These are phyloP conservation scores for Gerris buenoi DNA, from an alignment of 1,140 invertebrate species.

Conservation along the genomic window DNA sequence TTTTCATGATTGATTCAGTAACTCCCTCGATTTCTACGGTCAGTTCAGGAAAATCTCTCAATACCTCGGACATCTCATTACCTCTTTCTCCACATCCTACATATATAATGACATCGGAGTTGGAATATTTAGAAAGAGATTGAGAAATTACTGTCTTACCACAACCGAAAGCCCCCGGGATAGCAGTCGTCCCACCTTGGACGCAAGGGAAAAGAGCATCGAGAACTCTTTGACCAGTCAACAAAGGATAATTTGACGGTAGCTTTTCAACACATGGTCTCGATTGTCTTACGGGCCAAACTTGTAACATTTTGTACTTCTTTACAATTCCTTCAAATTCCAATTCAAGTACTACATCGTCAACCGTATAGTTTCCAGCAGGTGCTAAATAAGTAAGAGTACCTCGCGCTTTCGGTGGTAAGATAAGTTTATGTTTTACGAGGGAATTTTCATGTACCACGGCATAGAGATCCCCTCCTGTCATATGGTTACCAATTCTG, in stretches of 20 bases:
- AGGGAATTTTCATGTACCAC: constrained; percentile 82
- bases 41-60: constrained; percentile 95
- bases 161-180: constrained; percentile 93
- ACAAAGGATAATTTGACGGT: constrained; percentile 90
- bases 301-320: constrained; percentile 86
- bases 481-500: constrained; percentile 79
- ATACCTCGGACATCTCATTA: constrained; percentile 86
- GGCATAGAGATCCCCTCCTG: constrained; percentile 92
- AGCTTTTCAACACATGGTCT: constrained; percentile 92
- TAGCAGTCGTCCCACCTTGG: constrained; percentile 96
- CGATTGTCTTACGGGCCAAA: constrained; percentile 91
- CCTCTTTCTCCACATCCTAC: constrained; percentile 89
- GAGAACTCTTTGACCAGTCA: constrained; percentile 93
- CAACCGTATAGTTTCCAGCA: constrained; percentile 79
- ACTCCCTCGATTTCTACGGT: constrained; percentile 90
- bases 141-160: constrained; percentile 99
- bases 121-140: constrained; percentile 96
- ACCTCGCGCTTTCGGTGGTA: constrained; percentile 83
- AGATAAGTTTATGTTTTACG: constrained; percentile 87
- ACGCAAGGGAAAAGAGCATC: constrained; percentile 97
- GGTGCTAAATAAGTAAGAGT: constrained; percentile 90
- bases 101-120: constrained; percentile 98
- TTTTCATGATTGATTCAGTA: constrained; percentile 98
- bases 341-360: constrained; percentile 83
- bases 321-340: constrained; percentile 92